These are phyloP conservation scores for Glyphotaelius pellucidus DNA, from an alignment of 2,888 invertebrate species.

Conservation along the genomic window DNA sequence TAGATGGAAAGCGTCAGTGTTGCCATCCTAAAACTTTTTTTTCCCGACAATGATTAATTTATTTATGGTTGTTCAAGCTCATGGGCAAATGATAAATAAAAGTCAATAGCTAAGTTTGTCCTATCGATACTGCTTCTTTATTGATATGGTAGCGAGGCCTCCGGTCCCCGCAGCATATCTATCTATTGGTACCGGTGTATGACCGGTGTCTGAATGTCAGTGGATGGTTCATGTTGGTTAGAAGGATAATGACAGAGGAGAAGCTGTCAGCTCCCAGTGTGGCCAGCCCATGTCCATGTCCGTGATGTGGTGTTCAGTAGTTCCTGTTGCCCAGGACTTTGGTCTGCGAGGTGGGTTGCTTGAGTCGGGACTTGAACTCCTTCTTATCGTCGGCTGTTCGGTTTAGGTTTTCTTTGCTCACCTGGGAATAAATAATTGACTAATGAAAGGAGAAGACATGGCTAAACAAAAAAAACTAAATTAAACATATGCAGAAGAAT, in stretches of 20 bases:
- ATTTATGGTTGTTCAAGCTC: too few relatives aligned
- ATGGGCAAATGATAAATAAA: too few relatives aligned
- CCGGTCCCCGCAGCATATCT: background rate
- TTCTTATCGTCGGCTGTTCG: slow-evolving; percentile 67
- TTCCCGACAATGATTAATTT: too few relatives aligned
- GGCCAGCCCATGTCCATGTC: background rate
- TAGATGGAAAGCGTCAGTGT: too few relatives aligned
- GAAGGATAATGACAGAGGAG: background rate
- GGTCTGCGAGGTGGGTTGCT: slow-evolving; percentile 70
- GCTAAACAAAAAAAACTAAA: background rate
- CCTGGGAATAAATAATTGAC: slow-evolving; percentile 60
- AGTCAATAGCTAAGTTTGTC: too few relatives aligned
- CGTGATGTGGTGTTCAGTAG: slow-evolving; percentile 27
- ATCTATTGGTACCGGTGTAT: background rate
- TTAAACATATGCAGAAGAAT: too few relatives aligned
- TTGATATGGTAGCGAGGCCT: too few relatives aligned
- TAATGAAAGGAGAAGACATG: background rate
- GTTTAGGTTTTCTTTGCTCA: slow-evolving; percentile 72
- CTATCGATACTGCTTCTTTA: too few relatives aligned
- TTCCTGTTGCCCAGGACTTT: slow-evolving; percentile 71
- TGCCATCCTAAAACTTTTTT: too few relatives aligned
- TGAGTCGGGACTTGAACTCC: slow-evolving; percentile 70
- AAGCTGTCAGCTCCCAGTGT: background rate
- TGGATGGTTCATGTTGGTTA: background rate
- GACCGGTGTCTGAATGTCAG: background rate